phyloP scores from a whole-genome alignment of 2,113 vertebrate genomes.

The Malurus elegans region DNA sequence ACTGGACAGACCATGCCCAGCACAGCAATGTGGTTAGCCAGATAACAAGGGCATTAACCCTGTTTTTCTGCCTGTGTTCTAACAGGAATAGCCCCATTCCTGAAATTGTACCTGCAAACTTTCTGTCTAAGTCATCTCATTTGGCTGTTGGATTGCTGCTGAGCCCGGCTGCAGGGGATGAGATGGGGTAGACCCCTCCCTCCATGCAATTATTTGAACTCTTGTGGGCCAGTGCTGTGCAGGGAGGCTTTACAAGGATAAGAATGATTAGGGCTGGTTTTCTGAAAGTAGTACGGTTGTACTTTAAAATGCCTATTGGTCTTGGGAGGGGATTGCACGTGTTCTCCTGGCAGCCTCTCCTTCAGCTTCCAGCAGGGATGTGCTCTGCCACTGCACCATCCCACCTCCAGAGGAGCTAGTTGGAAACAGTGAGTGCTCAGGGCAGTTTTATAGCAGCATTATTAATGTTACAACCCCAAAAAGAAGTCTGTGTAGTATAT shows the following conservation, averaged over 20 bases:
- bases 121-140: background rate
- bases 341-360: background rate
- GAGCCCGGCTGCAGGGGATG: fast-evolving
- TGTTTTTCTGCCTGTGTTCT: background rate
- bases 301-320: background rate
- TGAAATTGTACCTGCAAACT: background rate
- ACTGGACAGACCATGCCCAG: background rate
- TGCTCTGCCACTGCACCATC: background rate
- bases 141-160: background rate
- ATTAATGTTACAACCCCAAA: background rate
- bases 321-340: background rate
- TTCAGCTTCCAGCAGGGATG: background rate
- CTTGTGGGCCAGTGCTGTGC: background rate
- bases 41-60: background rate
- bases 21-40: background rate
- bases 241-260: background rate
- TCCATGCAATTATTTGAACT: background rate
- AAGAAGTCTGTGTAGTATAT: background rate
- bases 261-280: background rate
- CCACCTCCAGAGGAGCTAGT: background rate
- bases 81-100: background rate
- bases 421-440: background rate
- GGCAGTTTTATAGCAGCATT: background rate
- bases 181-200: background rate
- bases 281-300: background rate